A percentile compares a stretch with the other conserved stretches of the same genome.
phyloP scores from a whole-genome alignment of 2,113 vertebrate genomes.

The Grus americana region DNA sequence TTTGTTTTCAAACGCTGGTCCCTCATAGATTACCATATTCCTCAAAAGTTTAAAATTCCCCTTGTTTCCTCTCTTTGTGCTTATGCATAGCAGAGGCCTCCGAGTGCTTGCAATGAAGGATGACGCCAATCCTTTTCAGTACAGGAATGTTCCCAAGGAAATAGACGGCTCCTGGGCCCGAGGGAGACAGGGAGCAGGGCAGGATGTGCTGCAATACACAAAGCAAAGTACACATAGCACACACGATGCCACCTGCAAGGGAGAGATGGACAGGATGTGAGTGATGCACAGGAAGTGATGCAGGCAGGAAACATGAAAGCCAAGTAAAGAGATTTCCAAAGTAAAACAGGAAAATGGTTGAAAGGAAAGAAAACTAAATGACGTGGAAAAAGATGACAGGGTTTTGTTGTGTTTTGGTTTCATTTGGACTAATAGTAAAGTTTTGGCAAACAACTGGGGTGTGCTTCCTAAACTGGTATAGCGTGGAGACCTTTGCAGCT shows the following conservation, averaged over 20 bases:
- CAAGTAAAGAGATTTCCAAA: conserved; percentile 31
- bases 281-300: conserved; percentile 63
- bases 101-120: neutral
- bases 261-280: conserved; percentile 46
- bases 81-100: conserved; percentile 1
- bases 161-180: neutral
- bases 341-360: conserved; percentile 59
- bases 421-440: neutral
- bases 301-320: conserved; percentile 48
- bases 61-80: conserved; percentile 57
- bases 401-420: conserved; percentile 11
- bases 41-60: conserved; percentile 48
- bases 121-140: conserved; percentile 44
- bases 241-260: conserved; percentile 27
- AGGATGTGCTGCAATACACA: conserved; percentile 51
- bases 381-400: neutral
- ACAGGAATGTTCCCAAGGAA: conserved; percentile 66
- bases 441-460: neutral
- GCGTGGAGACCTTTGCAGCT: neutral
- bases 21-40: conserved; percentile 38
- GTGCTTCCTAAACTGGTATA: neutral
- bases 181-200: conserved; percentile 24
- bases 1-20: neutral
- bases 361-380: conserved; percentile 8
- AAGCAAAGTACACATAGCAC: conserved; percentile 7